These are phyloP conservation scores for Xestia sexstrigata DNA, from an alignment of 2,888 invertebrate genomes.

Conservation along the genomic window DNA sequence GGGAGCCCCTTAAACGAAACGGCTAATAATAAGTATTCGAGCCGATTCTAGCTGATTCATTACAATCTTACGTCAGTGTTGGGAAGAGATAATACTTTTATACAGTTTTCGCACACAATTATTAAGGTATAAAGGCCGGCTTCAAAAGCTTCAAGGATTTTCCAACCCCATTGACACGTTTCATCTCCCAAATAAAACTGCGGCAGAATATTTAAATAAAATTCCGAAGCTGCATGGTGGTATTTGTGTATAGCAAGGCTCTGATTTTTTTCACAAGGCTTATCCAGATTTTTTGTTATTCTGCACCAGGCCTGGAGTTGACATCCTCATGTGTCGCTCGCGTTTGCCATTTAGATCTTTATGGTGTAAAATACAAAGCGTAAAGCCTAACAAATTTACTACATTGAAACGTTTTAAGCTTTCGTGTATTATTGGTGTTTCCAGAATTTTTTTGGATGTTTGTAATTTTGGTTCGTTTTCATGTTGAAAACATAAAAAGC, in stretches of 20 bases:
- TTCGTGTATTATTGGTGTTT: neutral
- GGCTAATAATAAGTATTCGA: too few relatives aligned
- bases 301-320: conserved; percentile 6
- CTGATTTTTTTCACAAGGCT: conserved; percentile 36
- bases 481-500: neutral
- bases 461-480: neutral
- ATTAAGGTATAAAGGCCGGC: neutral
- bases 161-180: conserved; percentile 15
- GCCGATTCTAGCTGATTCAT: too few relatives aligned
- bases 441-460: neutral
- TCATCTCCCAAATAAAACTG: conserved; percentile 28
- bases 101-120: neutral
- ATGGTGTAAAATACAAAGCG: neutral
- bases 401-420: conserved; percentile 5
- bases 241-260: too few relatives aligned
- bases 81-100: neutral
- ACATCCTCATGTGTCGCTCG: conserved; percentile 7
- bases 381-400: neutral
- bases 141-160: neutral
- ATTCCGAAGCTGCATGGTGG: conserved; percentile 4
- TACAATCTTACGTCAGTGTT: too few relatives aligned
- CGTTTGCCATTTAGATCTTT: conserved; percentile 12
- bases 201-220: conserved; percentile 34
- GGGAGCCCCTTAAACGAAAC: too few relatives aligned
- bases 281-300: conserved; percentile 34